These are phyloP conservation scores for Stenchaetothrips biformis DNA, from an alignment of 2,888 invertebrate species.

Conservation along the genomic window DNA sequence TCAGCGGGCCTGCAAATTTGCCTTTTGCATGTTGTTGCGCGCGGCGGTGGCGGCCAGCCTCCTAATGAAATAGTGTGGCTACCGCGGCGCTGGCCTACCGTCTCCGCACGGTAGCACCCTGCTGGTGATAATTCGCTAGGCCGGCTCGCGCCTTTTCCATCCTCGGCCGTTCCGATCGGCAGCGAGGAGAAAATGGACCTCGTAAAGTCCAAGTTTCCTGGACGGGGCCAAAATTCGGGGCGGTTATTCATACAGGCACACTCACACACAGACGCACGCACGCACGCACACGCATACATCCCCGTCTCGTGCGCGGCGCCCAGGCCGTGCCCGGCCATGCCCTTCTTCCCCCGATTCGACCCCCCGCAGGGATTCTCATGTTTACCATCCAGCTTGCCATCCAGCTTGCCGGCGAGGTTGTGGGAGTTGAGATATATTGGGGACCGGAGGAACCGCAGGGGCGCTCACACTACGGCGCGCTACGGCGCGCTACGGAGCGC, in stretches of 20 bases:
- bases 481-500: neutral
- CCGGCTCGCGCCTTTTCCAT: neutral
- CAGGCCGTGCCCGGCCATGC: neutral
- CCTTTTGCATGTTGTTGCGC: neutral
- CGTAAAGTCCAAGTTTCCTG: too few species aligned
- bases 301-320: too few species aligned
- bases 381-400: neutral
- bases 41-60: neutral
- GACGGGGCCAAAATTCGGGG: too few species aligned
- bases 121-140: neutral
- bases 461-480: neutral
- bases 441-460: neutral
- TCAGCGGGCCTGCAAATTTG: neutral
- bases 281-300: too few species aligned
- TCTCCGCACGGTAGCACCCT: neutral
- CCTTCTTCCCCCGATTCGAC: neutral
- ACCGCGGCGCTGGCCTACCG: neutral
- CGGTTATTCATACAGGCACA: too few species aligned
- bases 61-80: neutral
- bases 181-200: too few species aligned
- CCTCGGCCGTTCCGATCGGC: too few species aligned
- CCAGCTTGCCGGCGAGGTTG: neutral
- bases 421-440: constrained; percentile 20
- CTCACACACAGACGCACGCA: too few species aligned
- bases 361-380: constrained; percentile 17